phyloP scores from a whole-genome alignment of 2,888 invertebrate species.

The Tinea pellionella region DNA sequence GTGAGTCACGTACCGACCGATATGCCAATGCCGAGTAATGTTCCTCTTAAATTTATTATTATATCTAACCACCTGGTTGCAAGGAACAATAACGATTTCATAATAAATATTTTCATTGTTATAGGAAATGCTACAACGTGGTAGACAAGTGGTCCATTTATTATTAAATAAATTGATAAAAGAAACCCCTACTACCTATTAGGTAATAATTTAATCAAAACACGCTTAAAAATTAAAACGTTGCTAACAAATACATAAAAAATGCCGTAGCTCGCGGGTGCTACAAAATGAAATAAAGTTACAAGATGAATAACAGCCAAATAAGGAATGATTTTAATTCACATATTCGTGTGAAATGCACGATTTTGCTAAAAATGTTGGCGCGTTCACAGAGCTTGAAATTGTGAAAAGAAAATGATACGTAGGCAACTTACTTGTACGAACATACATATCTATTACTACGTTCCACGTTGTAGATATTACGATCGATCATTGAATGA shows the following conservation, averaged over 20 bases:
- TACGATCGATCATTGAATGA: too few species aligned
- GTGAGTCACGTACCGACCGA: not conserved
- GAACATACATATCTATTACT: not conserved
- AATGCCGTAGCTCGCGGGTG: not conserved
- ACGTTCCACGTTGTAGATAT: too few species aligned
- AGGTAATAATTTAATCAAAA: not conserved
- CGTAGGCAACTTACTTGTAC: not conserved
- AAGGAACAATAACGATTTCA: not conserved
- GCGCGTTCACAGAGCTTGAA: constrained; percentile 38
- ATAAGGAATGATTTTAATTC: constrained; percentile 50
- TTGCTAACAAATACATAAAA: not conserved
- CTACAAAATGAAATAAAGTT: constrained; percentile 40
- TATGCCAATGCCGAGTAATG: constrained; percentile 10
- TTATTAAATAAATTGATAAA: not conserved
- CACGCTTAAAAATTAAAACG: not conserved
- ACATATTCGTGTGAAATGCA: constrained; percentile 34
- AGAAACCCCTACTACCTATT: not conserved
- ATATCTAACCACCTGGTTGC: not conserved
- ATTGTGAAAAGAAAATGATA: constrained; percentile 22
- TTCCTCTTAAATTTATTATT: constrained; percentile 4
- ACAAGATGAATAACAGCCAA: constrained; percentile 58
- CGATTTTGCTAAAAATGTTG: constrained; percentile 38
- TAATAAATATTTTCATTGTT: not conserved
- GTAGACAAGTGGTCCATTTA: not conserved
- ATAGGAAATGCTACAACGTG: not conserved